A percentile compares a stretch with the other conserved stretches of the same genome.
Evolutionary conservation across 2,113 vertebrate species (phyloP).

Genomic region (Cygnus atratus): DNA sequence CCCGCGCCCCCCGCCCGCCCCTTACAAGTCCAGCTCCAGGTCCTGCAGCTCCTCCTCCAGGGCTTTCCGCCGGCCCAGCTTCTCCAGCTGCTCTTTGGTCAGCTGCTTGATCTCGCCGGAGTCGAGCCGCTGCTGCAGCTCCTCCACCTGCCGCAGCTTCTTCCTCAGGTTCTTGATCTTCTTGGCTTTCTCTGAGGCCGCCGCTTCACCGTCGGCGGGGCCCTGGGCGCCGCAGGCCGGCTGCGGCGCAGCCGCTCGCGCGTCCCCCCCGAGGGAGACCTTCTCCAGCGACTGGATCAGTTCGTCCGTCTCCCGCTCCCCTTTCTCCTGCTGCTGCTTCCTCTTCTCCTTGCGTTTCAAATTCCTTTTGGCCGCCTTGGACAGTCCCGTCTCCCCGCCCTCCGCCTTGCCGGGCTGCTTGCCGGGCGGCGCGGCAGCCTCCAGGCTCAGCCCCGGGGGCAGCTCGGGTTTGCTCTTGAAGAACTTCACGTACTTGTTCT

Average conservation of each 20-base stretch:
- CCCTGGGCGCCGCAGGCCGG: neutral
- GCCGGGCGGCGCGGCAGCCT: slow-evolving; percentile 52
- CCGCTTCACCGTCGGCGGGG: slow-evolving; percentile 30
- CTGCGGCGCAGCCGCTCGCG: neutral
- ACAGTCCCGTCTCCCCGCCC: slow-evolving; percentile 76
- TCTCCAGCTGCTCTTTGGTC: slow-evolving; percentile 90
- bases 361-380: slow-evolving; percentile 91
- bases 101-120: slow-evolving; percentile 86
- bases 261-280: slow-evolving; percentile 31
- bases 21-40: slow-evolving; percentile 82
- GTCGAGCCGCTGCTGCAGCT: slow-evolving; percentile 89
- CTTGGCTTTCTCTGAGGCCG: slow-evolving; percentile 78
- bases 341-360: slow-evolving; percentile 94
- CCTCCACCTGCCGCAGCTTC: slow-evolving; percentile 92
- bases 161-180: slow-evolving; percentile 92
- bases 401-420: slow-evolving; percentile 64
- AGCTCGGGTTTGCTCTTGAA: slow-evolving; percentile 94
- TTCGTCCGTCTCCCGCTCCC: slow-evolving; percentile 71
- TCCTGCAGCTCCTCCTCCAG: slow-evolving; percentile 84
- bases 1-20: slow-evolving; percentile 1
- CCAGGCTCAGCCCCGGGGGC: slow-evolving; percentile 85
- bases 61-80: slow-evolving; percentile 81
- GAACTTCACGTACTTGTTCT: slow-evolving; percentile 97
- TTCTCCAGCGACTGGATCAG: slow-evolving; percentile 78
- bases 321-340: slow-evolving; percentile 84